Conservation (phyloP, 35 echinoderm and acorn worm genomes). For the Apostichopus parvimensis region DNA sequence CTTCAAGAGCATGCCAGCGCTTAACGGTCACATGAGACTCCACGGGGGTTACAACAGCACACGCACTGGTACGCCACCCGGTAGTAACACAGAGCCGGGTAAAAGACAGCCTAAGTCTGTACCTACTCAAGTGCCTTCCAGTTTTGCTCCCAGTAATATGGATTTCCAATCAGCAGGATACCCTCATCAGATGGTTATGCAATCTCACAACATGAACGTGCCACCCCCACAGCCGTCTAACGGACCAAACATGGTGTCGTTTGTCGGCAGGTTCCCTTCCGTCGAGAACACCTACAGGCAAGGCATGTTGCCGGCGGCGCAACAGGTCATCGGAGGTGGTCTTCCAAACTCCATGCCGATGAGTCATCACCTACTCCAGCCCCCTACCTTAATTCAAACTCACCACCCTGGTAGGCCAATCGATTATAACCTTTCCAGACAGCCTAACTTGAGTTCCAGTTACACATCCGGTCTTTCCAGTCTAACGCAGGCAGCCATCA, state of each 20-base stretch:
- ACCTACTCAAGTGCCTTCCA: slow-evolving; percentile 55
- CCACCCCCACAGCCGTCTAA: slow-evolving; percentile 39
- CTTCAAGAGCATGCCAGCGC: slow-evolving; percentile 99
- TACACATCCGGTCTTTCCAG: slow-evolving; percentile 46
- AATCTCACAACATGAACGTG: slow-evolving; percentile 28
- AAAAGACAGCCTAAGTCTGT: slow-evolving; percentile 30
- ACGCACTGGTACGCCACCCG: slow-evolving; percentile 13
- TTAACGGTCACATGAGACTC: slow-evolving; percentile 98
- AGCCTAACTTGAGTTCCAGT: background rate
- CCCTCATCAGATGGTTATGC: slow-evolving; percentile 43
- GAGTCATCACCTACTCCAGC: slow-evolving; percentile 24
- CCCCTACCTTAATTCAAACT: slow-evolving; percentile 19
- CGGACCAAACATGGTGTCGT: slow-evolving; percentile 44
- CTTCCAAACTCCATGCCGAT: background rate
- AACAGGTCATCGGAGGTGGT: slow-evolving; percentile 2
- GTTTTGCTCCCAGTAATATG: slow-evolving; percentile 40
- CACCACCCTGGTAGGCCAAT: background rate
- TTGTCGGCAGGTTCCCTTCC: background rate
- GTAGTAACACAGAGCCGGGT: slow-evolving; percentile 8
- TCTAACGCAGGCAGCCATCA: slow-evolving; percentile 38
- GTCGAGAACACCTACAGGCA: slow-evolving; percentile 21
- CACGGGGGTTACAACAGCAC: slow-evolving; percentile 87
- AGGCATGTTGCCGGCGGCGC: background rate
- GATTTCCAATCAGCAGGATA: slow-evolving; percentile 18
- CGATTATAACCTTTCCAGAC: slow-evolving; percentile 7